Conservation (phyloP, 1,140 invertebrate species). For the Achroia grisella region DNA sequence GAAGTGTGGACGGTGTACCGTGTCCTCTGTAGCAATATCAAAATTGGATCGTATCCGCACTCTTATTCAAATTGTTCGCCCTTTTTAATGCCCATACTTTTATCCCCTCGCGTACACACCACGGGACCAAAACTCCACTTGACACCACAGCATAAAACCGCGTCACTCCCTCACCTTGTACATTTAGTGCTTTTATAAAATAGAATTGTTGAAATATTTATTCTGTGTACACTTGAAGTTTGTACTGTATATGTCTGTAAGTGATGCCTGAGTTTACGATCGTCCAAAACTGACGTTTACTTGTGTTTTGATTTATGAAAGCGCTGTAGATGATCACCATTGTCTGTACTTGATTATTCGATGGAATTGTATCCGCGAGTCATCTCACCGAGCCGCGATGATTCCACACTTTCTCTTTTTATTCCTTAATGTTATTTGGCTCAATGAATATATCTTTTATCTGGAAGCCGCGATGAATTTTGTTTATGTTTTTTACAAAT, state of each 20-base stretch:
- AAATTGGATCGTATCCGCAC: conserved; percentile 9
- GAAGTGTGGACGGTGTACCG: background rate
- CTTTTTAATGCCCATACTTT: conserved; percentile 14
- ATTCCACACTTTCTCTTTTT: background rate
- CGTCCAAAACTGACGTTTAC: conserved; percentile 32
- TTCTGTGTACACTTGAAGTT: background rate
- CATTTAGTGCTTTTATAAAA: background rate
- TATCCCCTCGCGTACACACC: conserved; percentile 2
- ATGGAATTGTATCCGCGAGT: conserved; percentile 14
- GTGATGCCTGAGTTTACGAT: conserved; percentile 19
- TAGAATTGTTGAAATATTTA: background rate
- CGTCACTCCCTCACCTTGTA: background rate
- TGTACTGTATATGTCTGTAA: background rate
- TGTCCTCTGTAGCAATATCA: conserved; percentile 6
- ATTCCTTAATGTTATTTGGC: conserved; percentile 8
- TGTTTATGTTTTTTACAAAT: conserved; percentile 20
- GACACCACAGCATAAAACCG: background rate
- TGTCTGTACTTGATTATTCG: conserved; percentile 24
- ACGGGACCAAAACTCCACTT: background rate
- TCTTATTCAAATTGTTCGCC: conserved; percentile 14
- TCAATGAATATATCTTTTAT: conserved; percentile 16
- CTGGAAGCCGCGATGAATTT: conserved; percentile 16
- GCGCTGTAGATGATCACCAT: conserved; percentile 9
- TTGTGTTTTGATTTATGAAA: conserved; percentile 33
- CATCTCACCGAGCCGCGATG: conserved; percentile 1